Evolutionary conservation across 1,140 invertebrate genomes (phyloP), one percentile per base, ranked within the genome.

Genomic region (Bombus superbus): DNA sequence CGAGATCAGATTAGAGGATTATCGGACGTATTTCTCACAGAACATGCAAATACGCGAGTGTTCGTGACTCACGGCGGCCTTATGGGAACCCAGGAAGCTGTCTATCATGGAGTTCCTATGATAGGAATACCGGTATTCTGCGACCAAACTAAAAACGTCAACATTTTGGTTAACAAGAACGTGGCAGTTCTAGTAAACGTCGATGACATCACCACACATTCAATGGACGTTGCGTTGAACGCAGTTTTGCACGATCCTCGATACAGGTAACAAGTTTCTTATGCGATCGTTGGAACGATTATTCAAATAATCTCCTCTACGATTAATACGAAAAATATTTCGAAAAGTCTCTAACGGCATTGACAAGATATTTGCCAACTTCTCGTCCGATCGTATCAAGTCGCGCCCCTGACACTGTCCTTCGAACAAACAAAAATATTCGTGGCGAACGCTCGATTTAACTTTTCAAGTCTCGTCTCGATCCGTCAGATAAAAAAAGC

Each of bases 51-150:
- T 77, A 83, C 91, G 15, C 94, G 96, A 81, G 96, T 96, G 0
- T 98, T 98, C 85, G 96, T 98, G 83, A 96, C 97, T 0, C 97
- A 98, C 90, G 97, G 96, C 40, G 97, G 97, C 0, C 96, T 97
- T 62, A 96, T 97, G 57, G 96, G 97, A 64, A 96, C 96, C 3
- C 97, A 96, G 68, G 97, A 98, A 94, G 96, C 97, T 8, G 95
- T 97, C 64, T 96, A 97, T 88, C 97, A 96, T 89, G 97, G 96
- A 18, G 96, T 98, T 25, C 97, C 97, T 0, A 95, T 97, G 44
- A 94, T 98, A 15, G 96, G 96, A 25, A 96, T 98, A 83, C 97
- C 97, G 22, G 92, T 98, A 81, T 96, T 96, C 85, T 96, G 96
- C 3, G 97, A 98, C 88, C 96, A 97, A 91, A 96, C 96, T 90